A percentile compares a stretch with the other conserved stretches of the same genome.
Conservation (phyloP, 92 coral and sea anemone genomes). For the Palythoa caribaeorum region DNA sequence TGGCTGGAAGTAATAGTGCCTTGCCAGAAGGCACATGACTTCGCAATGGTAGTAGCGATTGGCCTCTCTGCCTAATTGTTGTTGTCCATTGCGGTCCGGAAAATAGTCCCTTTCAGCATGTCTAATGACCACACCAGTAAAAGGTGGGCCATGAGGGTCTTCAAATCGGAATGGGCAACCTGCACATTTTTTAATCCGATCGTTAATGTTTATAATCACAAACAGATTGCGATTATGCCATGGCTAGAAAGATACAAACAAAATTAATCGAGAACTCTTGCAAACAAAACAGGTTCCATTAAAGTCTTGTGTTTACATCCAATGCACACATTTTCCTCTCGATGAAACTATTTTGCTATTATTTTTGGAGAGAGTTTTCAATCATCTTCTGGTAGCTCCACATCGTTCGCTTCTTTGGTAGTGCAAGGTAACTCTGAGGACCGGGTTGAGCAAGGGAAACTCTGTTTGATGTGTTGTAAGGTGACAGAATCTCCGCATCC, state of each 20-base stretch:
- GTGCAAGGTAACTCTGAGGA: too few species aligned
- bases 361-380: too few species aligned
- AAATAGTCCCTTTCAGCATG: conserved; percentile 64
- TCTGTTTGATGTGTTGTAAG: too few species aligned
- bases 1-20: conserved; percentile 67
- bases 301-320: too few species aligned
- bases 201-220: conserved; percentile 51
- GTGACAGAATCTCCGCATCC: too few species aligned
- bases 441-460: too few species aligned
- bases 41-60: conserved; percentile 70
- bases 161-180: conserved; percentile 61
- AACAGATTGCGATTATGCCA: conserved; percentile 72
- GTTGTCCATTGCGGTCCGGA: conserved; percentile 56
- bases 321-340: too few species aligned
- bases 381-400: too few species aligned
- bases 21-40: conserved; percentile 54
- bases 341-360: too few species aligned
- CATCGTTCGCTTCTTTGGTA: too few species aligned
- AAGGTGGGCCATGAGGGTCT: conserved; percentile 68
- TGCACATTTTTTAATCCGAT: conserved; percentile 67
- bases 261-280: too few species aligned
- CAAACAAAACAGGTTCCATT: too few species aligned
- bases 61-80: conserved; percentile 58
- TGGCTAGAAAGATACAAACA: conserved; percentile 21
- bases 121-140: conserved; percentile 59